phyloP scores from a whole-genome alignment of 2,888 invertebrate species.

The Apantesis nais region DNA sequence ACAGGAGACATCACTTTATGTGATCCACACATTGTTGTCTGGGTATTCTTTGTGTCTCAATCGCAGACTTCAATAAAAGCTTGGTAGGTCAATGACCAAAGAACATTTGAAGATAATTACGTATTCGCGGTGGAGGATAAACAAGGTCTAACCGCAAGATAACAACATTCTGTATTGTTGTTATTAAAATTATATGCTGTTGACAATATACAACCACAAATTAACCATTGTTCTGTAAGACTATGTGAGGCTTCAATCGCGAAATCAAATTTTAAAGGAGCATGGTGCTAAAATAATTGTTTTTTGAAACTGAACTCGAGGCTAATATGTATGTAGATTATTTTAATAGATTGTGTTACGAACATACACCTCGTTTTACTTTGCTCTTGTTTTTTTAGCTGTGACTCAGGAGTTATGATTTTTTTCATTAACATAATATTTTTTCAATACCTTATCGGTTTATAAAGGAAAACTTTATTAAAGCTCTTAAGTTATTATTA shows the following conservation, averaged over 20 bases:
- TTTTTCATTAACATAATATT: neutral
- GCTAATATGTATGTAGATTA: neutral
- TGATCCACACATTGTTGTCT: too few relatives aligned
- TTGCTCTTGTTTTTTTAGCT: neutral
- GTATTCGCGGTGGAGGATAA: neutral
- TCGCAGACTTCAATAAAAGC: too few relatives aligned
- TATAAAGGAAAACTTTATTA: neutral
- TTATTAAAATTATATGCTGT: neutral
- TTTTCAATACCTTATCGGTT: neutral
- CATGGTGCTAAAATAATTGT: neutral
- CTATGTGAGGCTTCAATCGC: neutral
- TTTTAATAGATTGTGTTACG: neutral
- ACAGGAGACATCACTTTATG: too few relatives aligned
- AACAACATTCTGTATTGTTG: constrained; percentile 1
- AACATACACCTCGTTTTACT: neutral
- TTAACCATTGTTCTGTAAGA: neutral
- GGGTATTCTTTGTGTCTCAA: too few relatives aligned
- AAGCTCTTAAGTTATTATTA: neutral
- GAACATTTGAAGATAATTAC: neutral
- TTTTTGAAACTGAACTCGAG: neutral
- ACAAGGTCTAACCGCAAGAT: constrained; percentile 7
- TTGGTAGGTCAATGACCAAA: neutral
- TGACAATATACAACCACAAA: neutral
- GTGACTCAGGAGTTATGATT: neutral
- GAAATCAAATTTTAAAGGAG: neutral